Conservation (phyloP, 2,888 invertebrate genomes). For the Orchestes rusci region DNA sequence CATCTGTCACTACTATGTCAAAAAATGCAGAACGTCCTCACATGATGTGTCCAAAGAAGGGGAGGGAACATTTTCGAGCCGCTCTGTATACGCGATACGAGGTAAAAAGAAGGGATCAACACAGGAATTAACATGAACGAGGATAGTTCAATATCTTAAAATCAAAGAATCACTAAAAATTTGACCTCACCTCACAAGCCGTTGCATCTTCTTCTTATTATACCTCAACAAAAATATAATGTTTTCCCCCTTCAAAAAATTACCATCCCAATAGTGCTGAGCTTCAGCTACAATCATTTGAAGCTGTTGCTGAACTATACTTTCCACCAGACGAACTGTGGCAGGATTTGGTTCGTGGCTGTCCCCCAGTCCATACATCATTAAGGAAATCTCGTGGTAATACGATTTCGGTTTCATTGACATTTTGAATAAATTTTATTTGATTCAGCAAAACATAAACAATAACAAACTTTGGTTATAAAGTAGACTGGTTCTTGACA, state of each 20-base stretch:
- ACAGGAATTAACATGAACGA: too few relatives aligned
- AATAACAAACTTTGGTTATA: too few relatives aligned
- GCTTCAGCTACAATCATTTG: constrained; percentile 71
- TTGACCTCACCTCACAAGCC: constrained; percentile 52
- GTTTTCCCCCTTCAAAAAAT: constrained; percentile 49
- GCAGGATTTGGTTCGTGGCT: constrained; percentile 72
- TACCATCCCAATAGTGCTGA: constrained; percentile 53
- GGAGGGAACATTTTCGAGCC: too few relatives aligned
- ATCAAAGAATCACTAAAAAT: too few relatives aligned
- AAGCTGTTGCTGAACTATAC: constrained; percentile 75
- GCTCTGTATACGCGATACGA: too few relatives aligned
- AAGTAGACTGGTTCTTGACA: too few relatives aligned
- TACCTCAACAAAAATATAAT: constrained; percentile 66
- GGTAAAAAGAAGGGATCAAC: too few relatives aligned
- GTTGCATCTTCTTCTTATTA: constrained; percentile 67
- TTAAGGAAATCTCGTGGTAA: constrained; percentile 68
- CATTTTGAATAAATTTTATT: not conserved
- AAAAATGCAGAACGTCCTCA: too few relatives aligned
- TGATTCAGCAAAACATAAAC: too few relatives aligned
- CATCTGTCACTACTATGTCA: too few relatives aligned
- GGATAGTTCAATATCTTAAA: too few relatives aligned
- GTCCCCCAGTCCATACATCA: constrained; percentile 94
- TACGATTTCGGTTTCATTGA: constrained; percentile 32
- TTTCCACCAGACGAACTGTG: constrained; percentile 78
- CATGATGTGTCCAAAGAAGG: too few relatives aligned